Evolutionary conservation across 2,888 invertebrate species (phyloP), one percentile per base, ranked within the genome.

Genomic region (Anarsia innoxiella): DNA sequence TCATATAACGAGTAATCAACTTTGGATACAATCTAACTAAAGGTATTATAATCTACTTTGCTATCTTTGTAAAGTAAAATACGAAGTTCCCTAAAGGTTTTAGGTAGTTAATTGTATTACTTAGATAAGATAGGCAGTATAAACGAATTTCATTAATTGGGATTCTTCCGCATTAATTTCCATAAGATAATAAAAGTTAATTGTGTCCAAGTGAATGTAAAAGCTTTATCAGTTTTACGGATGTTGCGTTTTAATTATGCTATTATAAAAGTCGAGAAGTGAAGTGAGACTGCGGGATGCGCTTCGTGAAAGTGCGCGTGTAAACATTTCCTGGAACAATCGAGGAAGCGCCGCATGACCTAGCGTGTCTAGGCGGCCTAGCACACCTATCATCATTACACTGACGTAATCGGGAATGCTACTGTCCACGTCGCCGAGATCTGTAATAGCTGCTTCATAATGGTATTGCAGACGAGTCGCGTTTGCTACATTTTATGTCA

Each of bases 301-400:
- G 50, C 46, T 37, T 6, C 37, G 71, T 64, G 71, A 71, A 71
- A 72, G 72, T 65, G 46, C 40, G 51, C 44, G 45, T n/a, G n/a
- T 49, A 49, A 51, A 56, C 55, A 49, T 64, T 73, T 74, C 70
- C 70, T 68, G 56, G 54, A 59, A 44, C 50, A 49, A 30, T 49
- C 41, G 37, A 71, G 69, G 71, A 73, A 73, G 61, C 53, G 49
- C 60, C 56, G 48, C 56, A 55, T 64, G 56, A 60, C 56, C 57
- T 63, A 55, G 47, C 58, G 53, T 49, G 48, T 54, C 56, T 63
- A 55, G 47, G 56, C 52, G 48, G 47, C 36, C 53, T 45, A 41
- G 44, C 49, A 48, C 48, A 55, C 54, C 59, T 51, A 62, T 61
- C 63, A 63, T 61, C 60, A 66, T 68, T 67, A 67, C 35, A 42